A percentile compares a stretch with the other conserved stretches of the same genome.
Evolutionary conservation across 2,888 invertebrate genomes (phyloP).

Genomic region (Sicus ferrugineus): DNA sequence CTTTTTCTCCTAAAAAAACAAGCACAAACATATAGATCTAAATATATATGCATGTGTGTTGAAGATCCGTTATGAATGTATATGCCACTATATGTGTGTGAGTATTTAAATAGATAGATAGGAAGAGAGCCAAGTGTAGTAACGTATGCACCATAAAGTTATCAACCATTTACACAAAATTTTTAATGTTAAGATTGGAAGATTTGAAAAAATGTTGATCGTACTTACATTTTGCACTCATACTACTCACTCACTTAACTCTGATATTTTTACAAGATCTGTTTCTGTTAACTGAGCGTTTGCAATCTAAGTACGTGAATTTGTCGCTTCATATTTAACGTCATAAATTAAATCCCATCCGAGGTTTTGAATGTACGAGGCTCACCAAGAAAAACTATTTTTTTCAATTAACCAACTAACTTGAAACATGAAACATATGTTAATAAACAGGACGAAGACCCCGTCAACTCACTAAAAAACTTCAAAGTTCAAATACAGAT

Average conservation of each 20-base stretch:
- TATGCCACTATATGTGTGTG: background rate
- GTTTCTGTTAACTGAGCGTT: background rate
- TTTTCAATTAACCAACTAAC: too few species aligned
- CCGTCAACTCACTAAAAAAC: too few species aligned
- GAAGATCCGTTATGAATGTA: background rate
- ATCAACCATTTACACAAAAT: constrained; percentile 62
- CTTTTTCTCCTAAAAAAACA: constrained; percentile 38
- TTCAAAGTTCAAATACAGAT: too few species aligned
- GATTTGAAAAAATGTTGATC: constrained; percentile 53
- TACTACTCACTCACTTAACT: constrained; percentile 34
- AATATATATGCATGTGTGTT: background rate
- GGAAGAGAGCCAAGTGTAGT: background rate
- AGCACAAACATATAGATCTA: constrained; percentile 16
- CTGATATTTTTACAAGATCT: background rate
- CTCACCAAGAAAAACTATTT: too few species aligned
- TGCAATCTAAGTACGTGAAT: background rate
- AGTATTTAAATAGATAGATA: constrained; percentile 7
- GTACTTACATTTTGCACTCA: constrained; percentile 56
- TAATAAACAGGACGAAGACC: too few species aligned
- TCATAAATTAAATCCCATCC: too few species aligned
- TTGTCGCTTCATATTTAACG: too few species aligned
- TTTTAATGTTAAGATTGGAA: constrained; percentile 50
- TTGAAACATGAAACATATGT: too few species aligned
- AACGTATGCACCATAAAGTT: constrained; percentile 44
- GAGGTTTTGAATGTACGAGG: too few species aligned